A percentile compares a stretch with the other conserved stretches of the same genome.
Evolutionary conservation across 2,888 invertebrate genomes (phyloP).

Genomic region (Athalia cordata): DNA sequence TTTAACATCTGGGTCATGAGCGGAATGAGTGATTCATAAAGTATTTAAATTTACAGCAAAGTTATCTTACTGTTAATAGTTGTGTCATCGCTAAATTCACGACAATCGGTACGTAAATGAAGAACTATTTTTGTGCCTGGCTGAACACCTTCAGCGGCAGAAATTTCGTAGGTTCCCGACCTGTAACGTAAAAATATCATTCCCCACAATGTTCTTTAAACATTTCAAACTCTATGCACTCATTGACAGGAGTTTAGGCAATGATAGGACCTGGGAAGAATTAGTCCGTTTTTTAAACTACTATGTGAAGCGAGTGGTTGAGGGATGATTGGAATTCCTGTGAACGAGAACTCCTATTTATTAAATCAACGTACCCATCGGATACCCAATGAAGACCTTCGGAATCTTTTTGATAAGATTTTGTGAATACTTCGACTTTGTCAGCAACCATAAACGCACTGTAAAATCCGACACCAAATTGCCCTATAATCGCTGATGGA

Average conservation of each 20-base stretch:
- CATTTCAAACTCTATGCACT: neutral
- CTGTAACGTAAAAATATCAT: conserved; percentile 71
- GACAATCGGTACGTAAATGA: conserved; percentile 89
- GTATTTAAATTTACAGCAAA: conserved; percentile 24
- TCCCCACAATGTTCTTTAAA: conserved; percentile 80
- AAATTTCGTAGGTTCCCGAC: conserved; percentile 91
- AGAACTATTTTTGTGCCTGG: conserved; percentile 95
- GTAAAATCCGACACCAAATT: conserved; percentile 99
- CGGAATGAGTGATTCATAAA: conserved; percentile 27
- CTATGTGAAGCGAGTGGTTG: too few relatives aligned
- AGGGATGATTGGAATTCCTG: too few relatives aligned
- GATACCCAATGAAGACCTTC: conserved; percentile 91
- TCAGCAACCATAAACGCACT: conserved; percentile 98
- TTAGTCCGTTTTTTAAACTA: too few relatives aligned
- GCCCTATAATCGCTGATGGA: conserved; percentile 90
- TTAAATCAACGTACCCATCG: conserved; percentile 82
- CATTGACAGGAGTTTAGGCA: neutral
- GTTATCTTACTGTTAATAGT: conserved; percentile 80
- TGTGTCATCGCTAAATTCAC: conserved; percentile 92
- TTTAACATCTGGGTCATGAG: conserved; percentile 32
- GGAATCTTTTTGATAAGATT: conserved; percentile 79
- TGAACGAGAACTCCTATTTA: neutral
- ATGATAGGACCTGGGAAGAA: too few relatives aligned
- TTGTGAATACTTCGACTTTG: conserved; percentile 93
- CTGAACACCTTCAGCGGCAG: conserved; percentile 88